phyloP scores from a whole-genome alignment of 2,888 invertebrate species.

The Limnephilus rhombicus region DNA sequence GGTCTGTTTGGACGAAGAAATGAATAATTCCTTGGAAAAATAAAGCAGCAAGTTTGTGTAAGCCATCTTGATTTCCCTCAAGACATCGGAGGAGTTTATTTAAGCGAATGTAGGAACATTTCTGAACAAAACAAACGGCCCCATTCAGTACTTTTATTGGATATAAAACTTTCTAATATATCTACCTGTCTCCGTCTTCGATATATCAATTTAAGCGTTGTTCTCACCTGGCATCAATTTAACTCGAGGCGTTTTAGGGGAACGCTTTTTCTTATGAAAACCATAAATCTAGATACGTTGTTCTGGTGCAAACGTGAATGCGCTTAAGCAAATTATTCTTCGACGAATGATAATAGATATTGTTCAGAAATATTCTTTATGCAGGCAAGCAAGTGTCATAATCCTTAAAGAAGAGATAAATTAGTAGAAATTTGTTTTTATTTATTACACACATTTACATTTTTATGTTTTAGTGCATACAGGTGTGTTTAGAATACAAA shows the following conservation, averaged over 20 bases:
- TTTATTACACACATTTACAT: no score
- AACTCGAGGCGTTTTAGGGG: conserved; percentile 2
- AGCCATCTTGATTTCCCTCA: conserved; percentile 43
- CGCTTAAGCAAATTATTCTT: not conserved
- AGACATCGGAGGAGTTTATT: conserved; percentile 36
- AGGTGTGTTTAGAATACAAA: no score
- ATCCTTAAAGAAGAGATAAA: no score
- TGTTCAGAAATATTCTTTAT: no score
- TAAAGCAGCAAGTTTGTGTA: conserved; percentile 34
- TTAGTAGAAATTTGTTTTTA: no score
- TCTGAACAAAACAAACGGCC: conserved; percentile 41
- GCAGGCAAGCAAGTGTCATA: no score
- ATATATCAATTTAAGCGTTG: conserved; percentile 31
- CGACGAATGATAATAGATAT: not conserved
- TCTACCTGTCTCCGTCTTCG: conserved; percentile 33
- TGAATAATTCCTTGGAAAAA: conserved; percentile 33
- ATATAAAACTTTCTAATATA: conserved; percentile 37
- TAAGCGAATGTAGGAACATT: conserved; percentile 31
- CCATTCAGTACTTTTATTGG: conserved; percentile 39
- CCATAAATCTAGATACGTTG: conserved; percentile 2
- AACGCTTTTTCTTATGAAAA: conserved; percentile 24
- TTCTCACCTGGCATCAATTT: conserved; percentile 40
- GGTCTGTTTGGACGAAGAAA: conserved; percentile 27
- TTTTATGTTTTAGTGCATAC: no score
- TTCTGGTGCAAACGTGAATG: not conserved